Conservation (phyloP, 2,797 vertebrate species). For the Liparis tanakae region DNA sequence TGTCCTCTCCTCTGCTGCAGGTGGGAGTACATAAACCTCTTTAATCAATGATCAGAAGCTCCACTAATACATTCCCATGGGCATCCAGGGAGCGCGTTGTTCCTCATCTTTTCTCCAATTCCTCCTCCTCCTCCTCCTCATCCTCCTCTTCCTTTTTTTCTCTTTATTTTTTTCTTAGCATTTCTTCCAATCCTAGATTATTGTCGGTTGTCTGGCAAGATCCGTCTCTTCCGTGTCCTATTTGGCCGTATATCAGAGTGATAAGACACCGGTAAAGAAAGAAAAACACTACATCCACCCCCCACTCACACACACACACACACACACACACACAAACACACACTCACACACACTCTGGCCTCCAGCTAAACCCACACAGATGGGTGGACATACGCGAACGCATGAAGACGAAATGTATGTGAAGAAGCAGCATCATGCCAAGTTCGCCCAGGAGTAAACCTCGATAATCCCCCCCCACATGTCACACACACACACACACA, state of each 20-base stretch:
- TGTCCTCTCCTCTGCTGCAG: slow-evolving; percentile 67
- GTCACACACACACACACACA: slow-evolving; percentile 8
- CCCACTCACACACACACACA: no score
- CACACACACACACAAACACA: no score
- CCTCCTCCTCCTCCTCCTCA: slow-evolving; percentile 3
- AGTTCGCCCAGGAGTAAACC: slow-evolving; percentile 48
- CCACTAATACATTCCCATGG: slow-evolving; percentile 55
- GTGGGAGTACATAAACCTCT: slow-evolving; percentile 74
- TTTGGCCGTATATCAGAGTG: slow-evolving; percentile 65
- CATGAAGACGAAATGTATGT: slow-evolving; percentile 29
- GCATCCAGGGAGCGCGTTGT: slow-evolving; percentile 50
- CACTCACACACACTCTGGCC: slow-evolving; percentile 32
- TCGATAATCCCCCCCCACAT: slow-evolving; percentile 56
- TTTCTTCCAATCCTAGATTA: slow-evolving; percentile 44
- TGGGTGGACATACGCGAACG: slow-evolving; percentile 41
- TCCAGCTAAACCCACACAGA: slow-evolving; percentile 64
- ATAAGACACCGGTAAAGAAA: slow-evolving; percentile 46
- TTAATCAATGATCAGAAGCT: slow-evolving; percentile 81
- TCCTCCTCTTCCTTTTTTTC: neutral
- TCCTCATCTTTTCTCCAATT: slow-evolving; percentile 9
- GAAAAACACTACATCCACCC: slow-evolving; percentile 18
- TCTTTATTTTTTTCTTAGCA: neutral
- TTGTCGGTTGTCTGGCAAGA: slow-evolving; percentile 54
- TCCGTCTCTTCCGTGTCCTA: slow-evolving; percentile 50
- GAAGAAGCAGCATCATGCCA: slow-evolving; percentile 42